Evolutionary conservation across 92 coral and sea anemone genomes (phyloP), one percentile per base, ranked within the genome.

Genomic region (Porites evermanni): DNA sequence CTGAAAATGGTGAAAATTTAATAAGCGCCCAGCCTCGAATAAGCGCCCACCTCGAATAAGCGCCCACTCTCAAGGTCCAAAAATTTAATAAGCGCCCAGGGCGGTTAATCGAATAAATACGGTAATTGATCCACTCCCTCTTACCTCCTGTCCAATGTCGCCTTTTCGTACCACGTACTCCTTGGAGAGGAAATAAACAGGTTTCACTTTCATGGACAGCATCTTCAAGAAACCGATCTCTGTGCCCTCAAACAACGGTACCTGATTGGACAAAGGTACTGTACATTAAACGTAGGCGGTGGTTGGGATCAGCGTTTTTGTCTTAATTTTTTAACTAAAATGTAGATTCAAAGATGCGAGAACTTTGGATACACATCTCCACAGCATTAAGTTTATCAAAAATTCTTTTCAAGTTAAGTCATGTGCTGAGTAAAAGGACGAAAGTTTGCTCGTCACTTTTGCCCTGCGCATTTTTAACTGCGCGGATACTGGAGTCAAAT

Each of bases 161-260:
- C 98, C 98, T 80, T 94, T 94, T 72, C 89, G 91, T 60, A 94
- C 98, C 6, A 94, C 88, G 63, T 94, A 94, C 71, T 94, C 98
- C 44, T 94, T 94, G 77, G 94, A 82, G n/a, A 94, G 84, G 88
- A 94, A 94, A 85, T 94, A 94, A n/a, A 94, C 93, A 14, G 98
- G 98, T 18, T 91, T 93, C 23, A 94, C 81, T 74, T 93, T 77
- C 85, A 93, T 89, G 18, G 94, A 93, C 11, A 94, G 74, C 98
- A 93, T 94, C 93, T 94, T 94, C 84, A 93, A 88, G 95, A 94
- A 93, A 83, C 98, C 98, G 84, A 94, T 94, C 81, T 94, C 98
- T 9, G 95, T 94, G 64, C 86, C 94, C 77, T 94, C 88, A 80
- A 94, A 94, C 72, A 94, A 70, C 29, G 96, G 98, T 75, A 94